Evolutionary conservation across 2,888 invertebrate species (phyloP).

Genomic region (Buathra laborator): DNA sequence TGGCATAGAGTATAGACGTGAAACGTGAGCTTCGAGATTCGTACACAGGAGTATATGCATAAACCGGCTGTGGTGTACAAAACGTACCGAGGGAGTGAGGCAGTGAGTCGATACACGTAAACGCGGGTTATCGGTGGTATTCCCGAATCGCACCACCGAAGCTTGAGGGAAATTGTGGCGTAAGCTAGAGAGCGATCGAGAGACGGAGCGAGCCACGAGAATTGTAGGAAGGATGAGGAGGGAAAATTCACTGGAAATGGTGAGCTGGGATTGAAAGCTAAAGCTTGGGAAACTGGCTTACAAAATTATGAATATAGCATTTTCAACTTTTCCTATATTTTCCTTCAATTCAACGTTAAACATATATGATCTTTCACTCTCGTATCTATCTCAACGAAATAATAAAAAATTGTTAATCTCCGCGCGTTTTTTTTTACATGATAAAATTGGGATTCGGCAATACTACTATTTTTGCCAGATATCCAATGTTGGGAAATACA

Average conservation of each 20-base stretch:
- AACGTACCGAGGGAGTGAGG: slow-evolving; percentile 16
- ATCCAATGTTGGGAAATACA: not conserved
- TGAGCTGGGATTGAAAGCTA: slow-evolving; percentile 24
- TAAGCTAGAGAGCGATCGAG: slow-evolving; percentile 36
- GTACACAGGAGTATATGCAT: slow-evolving; percentile 29
- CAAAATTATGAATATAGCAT: slow-evolving; percentile 26
- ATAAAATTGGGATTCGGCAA: not conserved
- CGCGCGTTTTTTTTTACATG: not conserved
- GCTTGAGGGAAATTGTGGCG: slow-evolving; percentile 65
- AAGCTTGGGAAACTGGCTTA: slow-evolving; percentile 8
- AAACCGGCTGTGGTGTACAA: slow-evolving; percentile 28
- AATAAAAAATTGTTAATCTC: not conserved
- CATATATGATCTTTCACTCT: not conserved
- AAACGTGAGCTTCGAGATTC: slow-evolving; percentile 34
- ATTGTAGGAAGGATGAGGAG: slow-evolving; percentile 31
- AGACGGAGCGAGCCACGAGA: slow-evolving; percentile 18
- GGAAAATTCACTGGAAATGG: slow-evolving; percentile 31
- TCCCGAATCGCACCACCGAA: slow-evolving; percentile 55
- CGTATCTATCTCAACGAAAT: not conserved
- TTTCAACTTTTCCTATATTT: slow-evolving; percentile 9
- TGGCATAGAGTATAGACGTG: slow-evolving; percentile 17
- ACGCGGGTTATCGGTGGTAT: slow-evolving; percentile 57
- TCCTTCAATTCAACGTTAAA: not conserved
- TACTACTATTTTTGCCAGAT: not conserved
- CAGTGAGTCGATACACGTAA: slow-evolving; percentile 43